Conservation (phyloP, 2,888 invertebrate genomes). For the Cantharis flavilabris region DNA sequence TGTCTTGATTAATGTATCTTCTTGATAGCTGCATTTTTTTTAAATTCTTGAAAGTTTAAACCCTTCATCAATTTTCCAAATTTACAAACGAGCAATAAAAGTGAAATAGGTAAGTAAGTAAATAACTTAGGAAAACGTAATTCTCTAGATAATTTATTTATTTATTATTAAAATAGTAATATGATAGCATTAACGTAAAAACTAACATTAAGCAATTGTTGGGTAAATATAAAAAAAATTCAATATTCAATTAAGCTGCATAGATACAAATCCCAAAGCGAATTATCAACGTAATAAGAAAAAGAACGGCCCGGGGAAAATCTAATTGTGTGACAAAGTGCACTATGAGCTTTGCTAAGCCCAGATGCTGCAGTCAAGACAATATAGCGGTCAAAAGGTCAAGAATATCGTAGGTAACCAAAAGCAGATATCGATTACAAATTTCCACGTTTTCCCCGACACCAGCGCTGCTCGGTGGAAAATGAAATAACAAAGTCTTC, state of each 20-base stretch:
- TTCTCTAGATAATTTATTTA: background rate
- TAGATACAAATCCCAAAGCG: constrained; percentile 5
- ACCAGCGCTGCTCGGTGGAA: background rate
- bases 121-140: background rate
- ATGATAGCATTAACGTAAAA: background rate
- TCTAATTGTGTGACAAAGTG: constrained; percentile 29
- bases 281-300: constrained; percentile 9
- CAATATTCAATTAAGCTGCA: constrained; percentile 1
- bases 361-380: constrained; percentile 39
- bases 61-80: background rate
- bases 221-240: background rate
- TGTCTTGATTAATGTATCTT: constrained; percentile 20
- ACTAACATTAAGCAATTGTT: background rate
- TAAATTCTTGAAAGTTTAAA: background rate
- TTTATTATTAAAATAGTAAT: background rate
- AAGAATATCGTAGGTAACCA: constrained; percentile 26
- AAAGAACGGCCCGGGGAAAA: constrained; percentile 20
- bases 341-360: constrained; percentile 38
- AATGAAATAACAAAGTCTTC: background rate
- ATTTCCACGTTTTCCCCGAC: background rate
- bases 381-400: constrained; percentile 43
- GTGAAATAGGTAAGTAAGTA: background rate
- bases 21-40: background rate
- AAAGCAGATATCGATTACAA: constrained; percentile 20
- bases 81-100: background rate